Evolutionary conservation across 2,797 vertebrate species (phyloP).

Genomic region (Simalia tracyae): DNA sequence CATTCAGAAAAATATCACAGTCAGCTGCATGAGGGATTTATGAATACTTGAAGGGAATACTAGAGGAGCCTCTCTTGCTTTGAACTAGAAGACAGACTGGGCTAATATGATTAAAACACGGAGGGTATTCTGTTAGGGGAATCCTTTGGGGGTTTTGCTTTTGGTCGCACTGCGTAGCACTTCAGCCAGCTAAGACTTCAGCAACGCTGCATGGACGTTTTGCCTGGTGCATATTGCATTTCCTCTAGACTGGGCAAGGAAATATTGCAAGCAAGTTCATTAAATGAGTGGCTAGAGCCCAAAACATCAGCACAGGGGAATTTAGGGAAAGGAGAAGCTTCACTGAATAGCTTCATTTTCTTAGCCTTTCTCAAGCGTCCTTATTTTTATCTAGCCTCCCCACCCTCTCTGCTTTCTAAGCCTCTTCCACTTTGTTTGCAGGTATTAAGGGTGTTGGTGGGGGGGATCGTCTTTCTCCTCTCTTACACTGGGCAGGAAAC

Average conservation of each 20-base stretch:
- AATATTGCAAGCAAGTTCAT: slow-evolving; percentile 26
- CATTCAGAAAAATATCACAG: background rate
- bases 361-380: background rate
- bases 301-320: background rate
- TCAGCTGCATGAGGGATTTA: rapidly evolving
- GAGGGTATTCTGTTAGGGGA: background rate
- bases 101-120: slow-evolving; percentile 20
- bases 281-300: slow-evolving; percentile 19
- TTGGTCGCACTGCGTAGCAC: slow-evolving; percentile 25
- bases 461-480: background rate
- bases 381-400: slow-evolving; percentile 7
- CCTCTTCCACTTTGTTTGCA: slow-evolving; percentile 53
- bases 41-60: background rate
- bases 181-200: slow-evolving; percentile 16
- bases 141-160: slow-evolving; percentile 20
- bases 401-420: slow-evolving; percentile 43
- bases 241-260: slow-evolving; percentile 13
- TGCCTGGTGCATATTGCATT: slow-evolving; percentile 31
- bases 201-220: slow-evolving; percentile 18
- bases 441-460: background rate
- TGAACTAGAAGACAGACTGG: rapidly evolving
- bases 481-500: background rate
- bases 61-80: slow-evolving; percentile 21
- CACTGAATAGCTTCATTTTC: background rate
- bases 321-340: background rate